phyloP scores from a whole-genome alignment of 2,888 invertebrate genomes.

The Erebia palarica region DNA sequence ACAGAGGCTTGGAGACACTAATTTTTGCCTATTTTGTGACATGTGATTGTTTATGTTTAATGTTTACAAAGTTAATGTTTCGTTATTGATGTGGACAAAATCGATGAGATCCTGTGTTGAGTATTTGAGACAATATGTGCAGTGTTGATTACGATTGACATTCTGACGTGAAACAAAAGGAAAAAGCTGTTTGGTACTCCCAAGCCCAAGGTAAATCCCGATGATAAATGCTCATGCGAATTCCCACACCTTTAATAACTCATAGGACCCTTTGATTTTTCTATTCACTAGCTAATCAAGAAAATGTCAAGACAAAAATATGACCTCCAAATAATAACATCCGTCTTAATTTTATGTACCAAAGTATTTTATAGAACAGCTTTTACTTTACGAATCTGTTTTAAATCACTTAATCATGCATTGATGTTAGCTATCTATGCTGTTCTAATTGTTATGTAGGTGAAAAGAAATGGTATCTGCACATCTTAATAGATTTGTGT shows the following conservation, averaged over 20 bases:
- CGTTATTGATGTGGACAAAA: slow-evolving; percentile 56
- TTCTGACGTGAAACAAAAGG: slow-evolving; percentile 70
- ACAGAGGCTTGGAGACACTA: slow-evolving; percentile 26
- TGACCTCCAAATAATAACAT: slow-evolving; percentile 68
- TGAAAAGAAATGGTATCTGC: slow-evolving; percentile 62
- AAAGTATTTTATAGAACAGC: background rate
- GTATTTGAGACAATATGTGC: slow-evolving; percentile 69
- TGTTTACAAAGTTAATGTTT: slow-evolving; percentile 49
- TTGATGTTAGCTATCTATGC: slow-evolving; percentile 35
- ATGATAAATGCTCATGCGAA: slow-evolving; percentile 25
- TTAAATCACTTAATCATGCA: slow-evolving; percentile 11
- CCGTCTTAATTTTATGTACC: slow-evolving; percentile 48
- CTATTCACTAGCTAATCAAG: slow-evolving; percentile 51
- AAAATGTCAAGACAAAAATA: slow-evolving; percentile 64
- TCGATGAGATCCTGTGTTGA: slow-evolving; percentile 62
- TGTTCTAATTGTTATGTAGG: slow-evolving; percentile 61
- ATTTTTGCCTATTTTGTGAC: slow-evolving; percentile 52
- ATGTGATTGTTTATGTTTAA: slow-evolving; percentile 49
- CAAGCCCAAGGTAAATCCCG: slow-evolving; percentile 54
- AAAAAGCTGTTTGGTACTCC: slow-evolving; percentile 56
- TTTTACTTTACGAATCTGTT: background rate
- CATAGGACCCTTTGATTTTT: background rate
- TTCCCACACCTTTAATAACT: slow-evolving; percentile 32
- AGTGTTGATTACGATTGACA: slow-evolving; percentile 77
- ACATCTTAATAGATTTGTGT: slow-evolving; percentile 41